Conservation (phyloP, 2,888 invertebrate species). For the Nomada ruficornis region DNA sequence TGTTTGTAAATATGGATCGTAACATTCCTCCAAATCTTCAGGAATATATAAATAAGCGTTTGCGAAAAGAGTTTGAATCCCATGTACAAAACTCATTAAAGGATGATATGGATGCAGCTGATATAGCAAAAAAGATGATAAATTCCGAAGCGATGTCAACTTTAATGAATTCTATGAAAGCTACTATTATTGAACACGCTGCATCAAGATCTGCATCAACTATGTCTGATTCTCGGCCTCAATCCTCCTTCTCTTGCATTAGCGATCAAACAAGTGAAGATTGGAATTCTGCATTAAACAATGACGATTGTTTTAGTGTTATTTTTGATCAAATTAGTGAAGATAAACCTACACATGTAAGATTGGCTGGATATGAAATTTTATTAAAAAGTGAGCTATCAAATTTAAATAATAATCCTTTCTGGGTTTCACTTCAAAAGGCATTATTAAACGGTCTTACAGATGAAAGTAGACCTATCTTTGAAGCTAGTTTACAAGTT, state of each 20-base stretch:
- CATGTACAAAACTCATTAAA: conserved; percentile 70
- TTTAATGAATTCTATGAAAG: conserved; percentile 73
- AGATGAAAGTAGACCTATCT: conserved; percentile 79
- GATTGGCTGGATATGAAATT: conserved; percentile 81
- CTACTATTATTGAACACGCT: conserved; percentile 64
- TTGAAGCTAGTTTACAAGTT: conserved; percentile 80
- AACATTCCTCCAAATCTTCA: conserved; percentile 72
- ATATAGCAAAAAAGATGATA: conserved; percentile 74
- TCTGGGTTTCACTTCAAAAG: conserved; percentile 76
- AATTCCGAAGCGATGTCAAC: conserved; percentile 75
- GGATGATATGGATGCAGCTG: conserved; percentile 62
- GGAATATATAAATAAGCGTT: conserved; percentile 77
- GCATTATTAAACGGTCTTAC: conserved; percentile 77
- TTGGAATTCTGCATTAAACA: conserved; percentile 74
- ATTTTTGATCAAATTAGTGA: conserved; percentile 77
- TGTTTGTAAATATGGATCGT: conserved; percentile 69
- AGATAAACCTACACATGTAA: conserved; percentile 81
- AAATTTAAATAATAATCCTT: conserved; percentile 65
- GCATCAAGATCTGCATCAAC: conserved; percentile 50
- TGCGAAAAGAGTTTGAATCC: conserved; percentile 77
- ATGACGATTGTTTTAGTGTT: conserved; percentile 68
- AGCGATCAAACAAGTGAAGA: conserved; percentile 80
- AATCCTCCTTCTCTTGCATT: conserved; percentile 74
- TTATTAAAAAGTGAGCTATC: conserved; percentile 77
- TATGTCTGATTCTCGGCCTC: conserved; percentile 67